Base-by-base conservation (phyloP, 2,797 vertebrate species). In the Acipenser transmontanus region DNA sequence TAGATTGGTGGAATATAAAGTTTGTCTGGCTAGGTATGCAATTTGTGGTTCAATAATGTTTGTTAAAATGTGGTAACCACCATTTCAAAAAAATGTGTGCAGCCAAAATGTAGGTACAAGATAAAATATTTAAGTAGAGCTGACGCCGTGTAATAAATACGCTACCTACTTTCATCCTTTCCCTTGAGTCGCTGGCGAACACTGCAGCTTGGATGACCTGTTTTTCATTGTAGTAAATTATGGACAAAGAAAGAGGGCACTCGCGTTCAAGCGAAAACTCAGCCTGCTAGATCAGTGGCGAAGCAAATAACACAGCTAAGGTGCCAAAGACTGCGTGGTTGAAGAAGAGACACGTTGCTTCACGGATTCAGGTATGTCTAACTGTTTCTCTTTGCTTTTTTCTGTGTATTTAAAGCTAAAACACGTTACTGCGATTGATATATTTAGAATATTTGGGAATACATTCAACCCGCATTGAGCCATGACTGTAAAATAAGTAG, bases 171-270 rank as follows among this genome's bases (percentile, higher is more conserved):
- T 34, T 34, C 4, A 34, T 65, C 65, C 74, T 70, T 14, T 69
- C 59, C 70, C 68, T 59, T 69, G 34, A 75, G 86, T 83, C 76
- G 77, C 78, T 80, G 80, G 72, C 86, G 71, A 66, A 70, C 61
- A 86, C 82, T 85, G 85, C 86, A 82, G 87, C 83, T 84, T 81
- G 77, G 79, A 80, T 93, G 93, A 93, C 93, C 93, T 90, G 92
- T 76, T 94, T 93, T 91, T 67, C 79, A 82, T 87, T 94, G 93
- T 89, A 88, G 81, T 87, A 87, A 90, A 88, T 84, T 82, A 80
- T 78, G 84, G 80, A 82, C 82, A 87, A 89, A 94, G 92, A 92
- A 87, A 93, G 93, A 91, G 92, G 93, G 92, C 88, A 92, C 88
- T 87, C 85, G 89, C 80, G 84, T 86, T 89, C 90, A 91, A 85